Conservation (phyloP, 2,888 invertebrate species). For the Autographa pulchrina region DNA sequence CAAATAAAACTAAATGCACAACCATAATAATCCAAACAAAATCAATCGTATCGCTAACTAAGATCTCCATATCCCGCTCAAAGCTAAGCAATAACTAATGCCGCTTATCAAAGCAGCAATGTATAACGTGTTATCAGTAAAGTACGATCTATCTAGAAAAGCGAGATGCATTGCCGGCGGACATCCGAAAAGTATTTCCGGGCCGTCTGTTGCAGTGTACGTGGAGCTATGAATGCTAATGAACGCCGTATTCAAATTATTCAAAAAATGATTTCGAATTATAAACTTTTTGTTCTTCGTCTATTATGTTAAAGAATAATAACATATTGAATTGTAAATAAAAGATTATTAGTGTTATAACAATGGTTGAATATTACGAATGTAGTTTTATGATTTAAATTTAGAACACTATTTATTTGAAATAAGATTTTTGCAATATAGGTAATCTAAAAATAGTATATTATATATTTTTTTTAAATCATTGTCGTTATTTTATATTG, state of each 20-base stretch:
- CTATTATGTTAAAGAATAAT: slow-evolving; percentile 23
- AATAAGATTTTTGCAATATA: too few relatives aligned
- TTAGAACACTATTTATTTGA: slow-evolving; percentile 9
- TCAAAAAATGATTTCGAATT: slow-evolving; percentile 32
- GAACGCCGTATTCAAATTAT: slow-evolving; percentile 40
- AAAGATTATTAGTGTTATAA: too few relatives aligned
- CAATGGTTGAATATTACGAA: too few relatives aligned
- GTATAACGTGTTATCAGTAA: slow-evolving; percentile 52
- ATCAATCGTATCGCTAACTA: slow-evolving; percentile 23
- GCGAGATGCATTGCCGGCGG: slow-evolving; percentile 73
- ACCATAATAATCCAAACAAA: slow-evolving; percentile 16
- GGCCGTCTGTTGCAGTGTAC: slow-evolving; percentile 68
- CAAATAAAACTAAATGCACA: slow-evolving; percentile 10
- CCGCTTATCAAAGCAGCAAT: slow-evolving; percentile 43
- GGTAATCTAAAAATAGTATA: too few relatives aligned
- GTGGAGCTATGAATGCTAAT: slow-evolving; percentile 65
- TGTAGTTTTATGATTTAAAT: background rate
- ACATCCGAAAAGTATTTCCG: slow-evolving; percentile 82
- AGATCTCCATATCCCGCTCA: slow-evolving; percentile 33
- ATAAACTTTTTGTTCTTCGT: slow-evolving; percentile 18
- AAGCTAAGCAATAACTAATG: slow-evolving; percentile 35
- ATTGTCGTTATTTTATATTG: too few relatives aligned
- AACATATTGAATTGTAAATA: too few relatives aligned
- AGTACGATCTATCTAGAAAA: slow-evolving; percentile 64
- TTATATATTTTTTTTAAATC: too few relatives aligned